Evolutionary conservation across 2,888 invertebrate genomes (phyloP).

Genomic region (Geophilus truncorum): DNA sequence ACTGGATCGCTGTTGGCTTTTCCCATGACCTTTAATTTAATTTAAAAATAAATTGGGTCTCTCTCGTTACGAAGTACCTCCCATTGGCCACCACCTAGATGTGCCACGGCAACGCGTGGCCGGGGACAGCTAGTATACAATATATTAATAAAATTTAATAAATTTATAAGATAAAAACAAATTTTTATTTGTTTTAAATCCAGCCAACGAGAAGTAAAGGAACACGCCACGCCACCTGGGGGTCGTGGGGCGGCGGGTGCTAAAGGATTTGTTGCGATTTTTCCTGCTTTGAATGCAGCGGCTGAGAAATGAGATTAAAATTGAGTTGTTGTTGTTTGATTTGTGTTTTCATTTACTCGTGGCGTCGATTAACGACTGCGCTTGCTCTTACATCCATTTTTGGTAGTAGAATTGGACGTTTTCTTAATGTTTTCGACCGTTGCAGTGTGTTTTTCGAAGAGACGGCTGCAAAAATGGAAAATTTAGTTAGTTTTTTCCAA

Average conservation of each 20-base stretch:
- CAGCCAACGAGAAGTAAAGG: too few relatives aligned
- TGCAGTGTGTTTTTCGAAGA: constrained; percentile 98
- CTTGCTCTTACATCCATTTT: constrained; percentile 99
- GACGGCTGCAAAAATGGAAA: constrained; percentile 61
- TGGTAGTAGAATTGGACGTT: constrained; percentile 99
- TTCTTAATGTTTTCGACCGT: constrained; percentile 98
- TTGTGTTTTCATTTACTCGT: constrained; percentile 55
- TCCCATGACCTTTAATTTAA: too few relatives aligned
- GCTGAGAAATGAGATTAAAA: constrained; percentile 50
- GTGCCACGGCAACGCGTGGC: too few relatives aligned
- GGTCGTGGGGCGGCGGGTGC: constrained; percentile 55
- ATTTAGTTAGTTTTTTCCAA: too few relatives aligned
- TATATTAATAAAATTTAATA: too few relatives aligned
- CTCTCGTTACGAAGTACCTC: too few relatives aligned
- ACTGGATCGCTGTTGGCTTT: too few relatives aligned
- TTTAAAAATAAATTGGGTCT: too few relatives aligned
- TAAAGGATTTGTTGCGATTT: constrained; percentile 88
- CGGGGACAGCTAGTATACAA: too few relatives aligned
- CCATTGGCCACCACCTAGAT: too few relatives aligned
- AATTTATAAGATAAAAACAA: too few relatives aligned
- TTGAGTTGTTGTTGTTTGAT: constrained; percentile 29
- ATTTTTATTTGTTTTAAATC: too few relatives aligned
- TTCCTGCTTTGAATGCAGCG: constrained; percentile 94
- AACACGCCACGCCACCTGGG: constrained; percentile 62
- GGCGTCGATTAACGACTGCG: constrained; percentile 97